These are phyloP conservation scores for Brachionus angularis DNA, from an alignment of 1,140 invertebrate genomes.

Conservation along the genomic window DNA sequence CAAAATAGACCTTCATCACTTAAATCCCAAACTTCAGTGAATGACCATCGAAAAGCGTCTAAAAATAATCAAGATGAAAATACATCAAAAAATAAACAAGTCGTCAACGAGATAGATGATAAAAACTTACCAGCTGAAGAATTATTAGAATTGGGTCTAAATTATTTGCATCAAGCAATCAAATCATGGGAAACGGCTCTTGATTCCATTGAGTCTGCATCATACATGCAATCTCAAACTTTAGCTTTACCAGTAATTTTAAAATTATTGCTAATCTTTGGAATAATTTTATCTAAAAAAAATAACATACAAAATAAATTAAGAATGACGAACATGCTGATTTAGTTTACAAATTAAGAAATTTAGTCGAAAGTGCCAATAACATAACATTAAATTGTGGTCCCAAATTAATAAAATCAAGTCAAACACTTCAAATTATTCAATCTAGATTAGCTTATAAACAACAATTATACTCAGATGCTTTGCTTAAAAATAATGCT, in stretches of 20 bases:
- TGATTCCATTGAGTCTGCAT: constrained; percentile 28
- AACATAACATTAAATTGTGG: constrained; percentile 10
- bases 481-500: neutral
- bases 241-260: constrained; percentile 26
- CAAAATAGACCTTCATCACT: neutral
- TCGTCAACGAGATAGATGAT: neutral
- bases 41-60: neutral
- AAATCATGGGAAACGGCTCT: constrained; percentile 41
- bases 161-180: constrained; percentile 38
- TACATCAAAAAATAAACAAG: neutral
- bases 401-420: constrained; percentile 36
- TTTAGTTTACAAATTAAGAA: constrained; percentile 36
- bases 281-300: neutral
- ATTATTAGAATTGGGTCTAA: constrained; percentile 32
- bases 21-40: neutral
- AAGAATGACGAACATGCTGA: constrained; percentile 39
- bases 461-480: constrained; percentile 35
- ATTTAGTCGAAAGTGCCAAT: constrained; percentile 32
- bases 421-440: constrained; percentile 44
- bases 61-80: neutral
- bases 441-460: constrained; percentile 40
- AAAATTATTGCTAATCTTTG: neutral
- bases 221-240: constrained; percentile 27
- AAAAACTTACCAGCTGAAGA: constrained; percentile 8
- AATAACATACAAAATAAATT: neutral